These are phyloP conservation scores for Megamerina dolium DNA, from an alignment of 2,888 invertebrate species.

Conservation along the genomic window DNA sequence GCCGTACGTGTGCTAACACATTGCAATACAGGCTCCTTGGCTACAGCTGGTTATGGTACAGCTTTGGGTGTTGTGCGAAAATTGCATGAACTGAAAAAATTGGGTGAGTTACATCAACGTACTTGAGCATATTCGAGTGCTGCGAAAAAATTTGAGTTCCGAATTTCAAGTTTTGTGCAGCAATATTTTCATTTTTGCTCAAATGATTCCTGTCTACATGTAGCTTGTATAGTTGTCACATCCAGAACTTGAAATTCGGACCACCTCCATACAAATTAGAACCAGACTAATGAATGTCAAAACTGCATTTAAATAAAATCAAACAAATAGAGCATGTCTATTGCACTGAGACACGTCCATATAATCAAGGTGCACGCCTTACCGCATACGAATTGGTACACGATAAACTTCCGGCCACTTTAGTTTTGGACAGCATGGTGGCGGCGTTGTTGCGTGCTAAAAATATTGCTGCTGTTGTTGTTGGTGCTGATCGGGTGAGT, in stretches of 20 bases:
- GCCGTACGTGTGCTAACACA: conserved; percentile 81
- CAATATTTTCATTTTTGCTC: too few species aligned
- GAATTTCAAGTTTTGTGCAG: too few species aligned
- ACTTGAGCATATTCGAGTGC: too few species aligned
- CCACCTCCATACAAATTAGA: too few species aligned
- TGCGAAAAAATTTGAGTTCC: too few species aligned
- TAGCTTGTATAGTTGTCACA: too few species aligned
- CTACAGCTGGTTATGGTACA: conserved; percentile 96
- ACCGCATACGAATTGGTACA: conserved; percentile 94
- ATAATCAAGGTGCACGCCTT: conserved; percentile 92
- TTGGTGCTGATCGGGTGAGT: conserved; percentile 88
- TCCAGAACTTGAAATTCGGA: too few species aligned
- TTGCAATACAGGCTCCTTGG: conserved; percentile 97
- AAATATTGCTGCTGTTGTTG: conserved; percentile 86
- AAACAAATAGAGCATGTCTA: conserved; percentile 71
- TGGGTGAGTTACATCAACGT: conserved; percentile 66
- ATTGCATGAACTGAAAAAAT: conserved; percentile 62
- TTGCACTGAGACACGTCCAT: conserved; percentile 96
- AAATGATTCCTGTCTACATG: too few species aligned
- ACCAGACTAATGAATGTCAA: not conserved
- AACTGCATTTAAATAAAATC: not conserved
- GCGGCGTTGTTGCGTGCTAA: conserved; percentile 81
- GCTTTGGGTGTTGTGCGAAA: conserved; percentile 92
- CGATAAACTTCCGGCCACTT: conserved; percentile 84
- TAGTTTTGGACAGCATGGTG: conserved; percentile 94